Conservation (phyloP, 92 coral and sea anemone species). For the Epizoanthus fatuus region DNA sequence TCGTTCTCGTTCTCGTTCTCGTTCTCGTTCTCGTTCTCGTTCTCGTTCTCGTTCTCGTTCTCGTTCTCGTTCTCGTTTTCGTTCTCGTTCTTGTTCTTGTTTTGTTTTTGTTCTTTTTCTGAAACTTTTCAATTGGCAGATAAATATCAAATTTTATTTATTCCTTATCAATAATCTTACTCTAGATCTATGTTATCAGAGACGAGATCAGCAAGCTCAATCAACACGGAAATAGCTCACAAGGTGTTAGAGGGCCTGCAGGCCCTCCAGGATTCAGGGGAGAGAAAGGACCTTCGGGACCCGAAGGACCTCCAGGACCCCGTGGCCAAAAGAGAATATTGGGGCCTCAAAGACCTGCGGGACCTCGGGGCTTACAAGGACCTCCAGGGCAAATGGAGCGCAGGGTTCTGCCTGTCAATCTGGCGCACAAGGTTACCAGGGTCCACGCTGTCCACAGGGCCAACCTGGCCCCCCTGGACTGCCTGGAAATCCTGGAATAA, state of each 20-base stretch:
- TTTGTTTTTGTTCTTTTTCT: too few species aligned
- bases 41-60: too few species aligned
- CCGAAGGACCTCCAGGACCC: conserved; percentile 30
- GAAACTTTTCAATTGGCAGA: too few species aligned
- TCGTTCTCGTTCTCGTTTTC: too few species aligned
- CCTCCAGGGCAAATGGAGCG: conserved; percentile 20
- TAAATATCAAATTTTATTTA: too few species aligned
- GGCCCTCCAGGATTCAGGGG: neutral
- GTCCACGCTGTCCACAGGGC: conserved; percentile 21
- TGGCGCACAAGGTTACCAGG: conserved; percentile 46
- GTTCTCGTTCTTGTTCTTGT: too few species aligned
- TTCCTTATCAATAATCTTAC: too few species aligned
- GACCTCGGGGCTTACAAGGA: conserved; percentile 21
- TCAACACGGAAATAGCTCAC: neutral
- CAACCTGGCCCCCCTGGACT: conserved; percentile 38
- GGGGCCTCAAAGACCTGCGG: conserved; percentile 41
- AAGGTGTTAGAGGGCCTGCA: too few species aligned
- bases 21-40: too few species aligned
- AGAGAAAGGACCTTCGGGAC: neutral
- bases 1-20: too few species aligned
- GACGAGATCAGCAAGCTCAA: neutral
- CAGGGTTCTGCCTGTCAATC: conserved; percentile 22
- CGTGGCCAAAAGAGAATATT: conserved; percentile 32
- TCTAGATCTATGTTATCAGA: neutral
- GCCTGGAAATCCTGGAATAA: conserved; percentile 48